Percentiles rank a stretch among this genome's conserved stretches.
phyloP scores from a whole-genome alignment of 2,888 invertebrate species.

The Sthenelais limicola region DNA sequence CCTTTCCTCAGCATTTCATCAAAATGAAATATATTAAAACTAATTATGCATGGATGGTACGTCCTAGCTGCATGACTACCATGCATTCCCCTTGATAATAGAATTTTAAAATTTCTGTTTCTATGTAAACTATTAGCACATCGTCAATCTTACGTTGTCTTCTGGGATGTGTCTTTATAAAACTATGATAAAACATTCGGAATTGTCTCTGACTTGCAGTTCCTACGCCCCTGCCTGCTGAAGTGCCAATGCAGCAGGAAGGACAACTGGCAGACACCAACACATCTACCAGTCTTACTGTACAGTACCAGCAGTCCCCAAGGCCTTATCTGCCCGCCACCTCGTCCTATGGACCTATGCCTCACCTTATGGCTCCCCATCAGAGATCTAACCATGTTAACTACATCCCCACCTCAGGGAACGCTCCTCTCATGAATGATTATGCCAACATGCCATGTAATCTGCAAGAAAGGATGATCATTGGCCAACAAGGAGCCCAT shows the following conservation, averaged over 20 bases:
- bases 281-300: neutral
- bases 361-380: conserved; percentile 26
- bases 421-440: conserved; percentile 44
- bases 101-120: too few relatives aligned
- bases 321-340: conserved; percentile 16
- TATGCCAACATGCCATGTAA: conserved; percentile 50
- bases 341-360: conserved; percentile 39
- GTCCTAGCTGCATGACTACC: too few relatives aligned
- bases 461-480: conserved; percentile 50
- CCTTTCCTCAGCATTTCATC: too few relatives aligned
- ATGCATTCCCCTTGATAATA: too few relatives aligned
- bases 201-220: too few relatives aligned
- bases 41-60: too few relatives aligned
- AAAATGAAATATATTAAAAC: too few relatives aligned
- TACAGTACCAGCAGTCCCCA: conserved; percentile 12
- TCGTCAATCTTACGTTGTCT: too few relatives aligned
- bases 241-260: conserved; percentile 21
- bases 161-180: too few relatives aligned
- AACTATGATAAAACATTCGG: too few relatives aligned
- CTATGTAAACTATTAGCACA: too few relatives aligned
- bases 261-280: conserved; percentile 20
- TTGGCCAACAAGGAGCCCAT: conserved; percentile 38
- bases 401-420: conserved; percentile 42
- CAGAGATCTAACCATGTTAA: conserved; percentile 40
- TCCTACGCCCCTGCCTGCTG: conserved; percentile 27